Percentiles rank a stretch among this genome's conserved stretches.
Conservation (phyloP, 2,113 vertebrate genomes). For the Channa argus region DNA sequence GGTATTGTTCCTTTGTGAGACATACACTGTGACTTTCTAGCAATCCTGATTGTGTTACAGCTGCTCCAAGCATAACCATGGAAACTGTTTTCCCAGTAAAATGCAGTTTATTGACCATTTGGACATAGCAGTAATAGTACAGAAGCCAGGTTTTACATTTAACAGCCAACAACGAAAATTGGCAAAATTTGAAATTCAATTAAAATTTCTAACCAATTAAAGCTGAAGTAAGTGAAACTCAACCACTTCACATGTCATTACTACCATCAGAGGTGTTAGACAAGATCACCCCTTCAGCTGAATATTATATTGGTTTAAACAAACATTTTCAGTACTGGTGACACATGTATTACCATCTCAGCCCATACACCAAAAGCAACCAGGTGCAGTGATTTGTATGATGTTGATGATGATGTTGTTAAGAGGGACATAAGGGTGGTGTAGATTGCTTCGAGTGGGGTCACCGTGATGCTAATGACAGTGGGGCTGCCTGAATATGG, state of each 20-base stretch:
- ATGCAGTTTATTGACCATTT: neutral
- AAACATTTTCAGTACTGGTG: slow-evolving; percentile 9
- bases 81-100: slow-evolving; percentile 3
- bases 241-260: neutral
- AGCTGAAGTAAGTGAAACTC: neutral
- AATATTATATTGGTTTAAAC: slow-evolving; percentile 16
- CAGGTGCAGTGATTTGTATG: slow-evolving; percentile 42
- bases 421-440: slow-evolving; percentile 17
- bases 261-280: neutral
- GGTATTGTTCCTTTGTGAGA: slow-evolving; percentile 22
- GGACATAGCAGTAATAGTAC: neutral
- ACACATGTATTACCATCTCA: slow-evolving; percentile 11
- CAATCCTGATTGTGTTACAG: slow-evolving; percentile 21
- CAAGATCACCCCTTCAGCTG: neutral
- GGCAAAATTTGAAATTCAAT: neutral
- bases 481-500: slow-evolving; percentile 5
- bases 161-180: no score
- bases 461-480: slow-evolving; percentile 21
- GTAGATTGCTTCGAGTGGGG: slow-evolving; percentile 42
- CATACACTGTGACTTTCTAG: neutral
- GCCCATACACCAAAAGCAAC: slow-evolving; percentile 7
- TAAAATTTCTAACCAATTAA: neutral
- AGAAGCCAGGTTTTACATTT: neutral
- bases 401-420: slow-evolving; percentile 37
- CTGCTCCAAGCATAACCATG: slow-evolving; percentile 29